Base-by-base conservation (phyloP, 2,888 invertebrate genomes). In the Heliothis peltigera region DNA sequence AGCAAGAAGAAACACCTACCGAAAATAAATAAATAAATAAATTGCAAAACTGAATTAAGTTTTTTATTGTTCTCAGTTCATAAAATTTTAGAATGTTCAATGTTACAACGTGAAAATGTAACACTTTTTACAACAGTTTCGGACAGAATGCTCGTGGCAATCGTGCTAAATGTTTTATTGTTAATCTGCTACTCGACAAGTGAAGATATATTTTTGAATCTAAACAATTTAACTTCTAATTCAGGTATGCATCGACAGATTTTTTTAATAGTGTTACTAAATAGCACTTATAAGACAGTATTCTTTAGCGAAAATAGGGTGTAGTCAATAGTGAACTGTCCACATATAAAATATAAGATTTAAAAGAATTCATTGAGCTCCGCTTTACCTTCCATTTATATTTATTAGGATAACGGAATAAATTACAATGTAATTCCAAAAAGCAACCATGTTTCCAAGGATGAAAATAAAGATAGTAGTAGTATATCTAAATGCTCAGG, bases 51-150 rank as follows among this genome's bases (percentile, higher is more conserved):
- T 35, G 28, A 18, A 64, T 68, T 56, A 53, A 0, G 18, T 53
- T 62, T 64, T 32, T 79, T 79, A 79, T 77, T 67, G 51, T 46
- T 61, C 32, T 35, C 17, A 44, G 10, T 39, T 39, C 21, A 15
- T 47, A 61, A 54, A 53, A 19, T 57, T 18, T 21, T 22, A 28
- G 56, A 44, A n/a, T 18, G 0, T 53, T 32, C 15, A 10, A 17
- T 49, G 39, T n/a, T 5, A 35, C 25, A 2, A 49, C 22, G 18
- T 48, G 52, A 35, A 35, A 12, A 12, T 21, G 8, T 46, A 5
- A 47, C 21, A 61, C 19, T 48, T 47, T 47, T n/a, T 19, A 4
- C 19, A 42, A 48, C 47, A 47, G 19, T 54, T 7, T n/a, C 25
- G 7, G 43, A 59, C 25, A 56, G 19, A 54, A 70, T 73, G 71